Base-by-base conservation (phyloP, 64 coral and sea anemone species). In the Porites australiensis region DNA sequence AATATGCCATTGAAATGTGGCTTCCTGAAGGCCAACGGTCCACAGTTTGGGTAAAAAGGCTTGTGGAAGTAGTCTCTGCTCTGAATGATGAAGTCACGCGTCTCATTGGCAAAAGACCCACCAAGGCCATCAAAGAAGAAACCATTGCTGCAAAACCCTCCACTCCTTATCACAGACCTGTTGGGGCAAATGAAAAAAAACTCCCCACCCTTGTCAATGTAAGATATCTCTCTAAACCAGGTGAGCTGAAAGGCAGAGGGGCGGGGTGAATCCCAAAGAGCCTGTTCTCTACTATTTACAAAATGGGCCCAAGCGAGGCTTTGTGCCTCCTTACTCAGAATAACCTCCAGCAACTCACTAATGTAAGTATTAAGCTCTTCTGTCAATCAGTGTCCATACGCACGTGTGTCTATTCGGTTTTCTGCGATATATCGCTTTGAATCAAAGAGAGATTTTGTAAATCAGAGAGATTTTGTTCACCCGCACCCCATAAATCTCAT, bases 211-310 rank as follows among this genome's bases (percentile, higher is more conserved):
- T 55, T 0, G 49, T 69, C 13, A 14, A 13, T 63, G 87, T 95
- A 44, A 53, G 87, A 2, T 95, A 90, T 71, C 8, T 90, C 13
- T 95, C 90, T 72, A 52, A 82, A 49, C 78, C 78, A 1, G 84
- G 84, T 16, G 83, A 93, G 44, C 50, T 93, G 3, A 83, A 93
- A 37, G 27, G 27, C 27, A 37, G 27, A 37, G 27, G 45, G 87
- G 87, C 13, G 87, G 93, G 44, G 76, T 74, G 37, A 80, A 88
- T 43, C 92, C 92, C 16, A 18, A 18, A 8, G 4, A 44, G 70
- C 70, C 19, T 8, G 21, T 73, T 22, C 70, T 73, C 37, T 9
- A 73, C 37, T 73, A 73, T 22, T 73, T 73, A 27, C 6, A 22
- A 27, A 10, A 44, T 22, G 1, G 70, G 27, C 9, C 78, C 75